These are phyloP conservation scores for Phrixothrix hirtus DNA, from an alignment of 2,888 invertebrate genomes.

Conservation along the genomic window DNA sequence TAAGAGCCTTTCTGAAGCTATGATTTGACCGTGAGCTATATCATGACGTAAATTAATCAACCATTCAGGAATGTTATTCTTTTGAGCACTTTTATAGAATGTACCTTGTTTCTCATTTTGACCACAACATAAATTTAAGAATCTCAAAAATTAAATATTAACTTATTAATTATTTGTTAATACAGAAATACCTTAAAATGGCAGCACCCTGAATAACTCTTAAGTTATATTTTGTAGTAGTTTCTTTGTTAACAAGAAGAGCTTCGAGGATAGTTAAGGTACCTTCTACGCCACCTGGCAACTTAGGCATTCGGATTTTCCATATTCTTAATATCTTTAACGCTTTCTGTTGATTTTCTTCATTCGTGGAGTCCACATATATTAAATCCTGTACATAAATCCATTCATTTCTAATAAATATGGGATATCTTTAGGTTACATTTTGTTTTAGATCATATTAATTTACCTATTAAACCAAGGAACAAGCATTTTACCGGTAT, in stretches of 20 bases:
- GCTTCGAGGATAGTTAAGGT: constrained; percentile 63
- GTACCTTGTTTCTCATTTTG: constrained; percentile 49
- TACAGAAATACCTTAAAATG: constrained; percentile 64
- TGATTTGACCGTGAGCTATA: constrained; percentile 70
- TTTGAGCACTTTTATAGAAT: constrained; percentile 62
- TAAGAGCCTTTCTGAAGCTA: constrained; percentile 68
- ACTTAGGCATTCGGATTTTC: constrained; percentile 62
- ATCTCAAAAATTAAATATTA: constrained; percentile 40
- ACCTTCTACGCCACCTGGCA: constrained; percentile 66
- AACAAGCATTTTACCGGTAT: constrained; percentile 48
- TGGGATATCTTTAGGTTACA: background rate
- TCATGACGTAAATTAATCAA: constrained; percentile 78
- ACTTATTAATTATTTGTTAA: background rate
- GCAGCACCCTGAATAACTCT: constrained; percentile 65
- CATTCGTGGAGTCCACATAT: constrained; percentile 50
- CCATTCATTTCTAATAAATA: constrained; percentile 59
- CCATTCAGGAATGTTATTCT: constrained; percentile 77
- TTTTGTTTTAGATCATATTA: constrained; percentile 2
- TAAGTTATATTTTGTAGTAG: constrained; percentile 57
- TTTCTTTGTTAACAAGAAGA: constrained; percentile 50
- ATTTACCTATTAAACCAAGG: constrained; percentile 54
- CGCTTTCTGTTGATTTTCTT: constrained; percentile 51
- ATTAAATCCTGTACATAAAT: constrained; percentile 57
- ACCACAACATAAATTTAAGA: constrained; percentile 53
- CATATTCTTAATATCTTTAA: constrained; percentile 60